These are phyloP conservation scores for Diplazon laetatorius DNA, from an alignment of 2,888 invertebrate genomes.

Conservation along the genomic window DNA sequence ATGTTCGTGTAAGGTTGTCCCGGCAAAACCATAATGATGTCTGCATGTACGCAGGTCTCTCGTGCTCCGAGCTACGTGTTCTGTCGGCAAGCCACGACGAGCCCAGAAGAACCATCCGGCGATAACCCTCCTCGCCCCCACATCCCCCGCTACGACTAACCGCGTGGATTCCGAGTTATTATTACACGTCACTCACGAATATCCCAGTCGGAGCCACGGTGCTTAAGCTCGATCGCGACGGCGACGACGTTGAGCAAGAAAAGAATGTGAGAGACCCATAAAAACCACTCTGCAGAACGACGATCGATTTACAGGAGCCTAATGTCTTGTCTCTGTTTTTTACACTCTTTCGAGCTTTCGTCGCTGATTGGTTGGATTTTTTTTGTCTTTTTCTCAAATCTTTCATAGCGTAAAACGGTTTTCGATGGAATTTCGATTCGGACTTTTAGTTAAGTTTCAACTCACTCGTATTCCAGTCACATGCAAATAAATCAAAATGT, in stretches of 20 bases:
- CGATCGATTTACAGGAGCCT: background rate
- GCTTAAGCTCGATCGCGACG: conserved; percentile 9
- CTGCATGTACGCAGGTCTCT: conserved; percentile 55
- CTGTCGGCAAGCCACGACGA: conserved; percentile 18
- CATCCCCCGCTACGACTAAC: background rate
- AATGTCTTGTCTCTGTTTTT: background rate
- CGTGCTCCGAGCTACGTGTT: conserved; percentile 5
- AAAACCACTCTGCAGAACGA: background rate
- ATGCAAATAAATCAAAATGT: too few species aligned
- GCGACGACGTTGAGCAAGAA: background rate
- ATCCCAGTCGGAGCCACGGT: conserved; percentile 5
- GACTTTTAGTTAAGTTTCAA: too few species aligned
- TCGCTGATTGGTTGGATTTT: too few species aligned
- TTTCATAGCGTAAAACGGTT: too few species aligned
- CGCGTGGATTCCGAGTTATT: conserved; percentile 32
- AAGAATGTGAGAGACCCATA: background rate
- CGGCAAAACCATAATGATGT: conserved; percentile 69
- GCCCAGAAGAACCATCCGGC: conserved; percentile 11
- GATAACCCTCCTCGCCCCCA: conserved; percentile 7
- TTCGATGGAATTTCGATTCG: too few species aligned
- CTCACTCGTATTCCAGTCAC: too few species aligned
- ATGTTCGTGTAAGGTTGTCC: conserved; percentile 59
- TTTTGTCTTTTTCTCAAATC: too few species aligned
- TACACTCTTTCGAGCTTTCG: too few species aligned
- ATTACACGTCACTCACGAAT: conserved; percentile 46